Evolutionary conservation across 2,113 vertebrate genomes (phyloP), one percentile per base, ranked within the genome.

Genomic region (Rallus limicola): DNA sequence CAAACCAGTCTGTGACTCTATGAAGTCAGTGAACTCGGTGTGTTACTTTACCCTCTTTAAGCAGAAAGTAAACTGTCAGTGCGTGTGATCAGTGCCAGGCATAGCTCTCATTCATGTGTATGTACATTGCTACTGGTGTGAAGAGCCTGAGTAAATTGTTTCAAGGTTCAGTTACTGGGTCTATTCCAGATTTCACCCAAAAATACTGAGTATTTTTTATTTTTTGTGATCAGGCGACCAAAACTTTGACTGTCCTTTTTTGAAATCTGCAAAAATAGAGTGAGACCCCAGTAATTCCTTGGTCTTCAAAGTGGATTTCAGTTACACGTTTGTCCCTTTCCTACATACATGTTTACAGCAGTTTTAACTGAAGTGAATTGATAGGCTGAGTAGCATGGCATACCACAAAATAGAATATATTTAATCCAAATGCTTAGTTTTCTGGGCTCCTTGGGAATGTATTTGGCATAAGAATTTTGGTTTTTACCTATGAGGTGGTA

Each of bases 51-150:
- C 20, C 44, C 33, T 0, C 0, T 55, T 68, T 81, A 62, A 86
- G 48, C 5, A 31, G 19, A 59, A 62, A 65, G 28, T 72, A 65
- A 83, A 36, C 20, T n/a, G 31, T 69, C 44, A 24, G 44, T 69
- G 12, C 20, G 8, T 6, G 2, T 17, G 10, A 33, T 53, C 48
- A 76, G 1, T 60, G 69, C 56, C 23, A 67, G 67, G 28, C 29
- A 16, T 56, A 60, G 17, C 29, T 69, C n/a, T 69, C 0, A 0
- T 71, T 86, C 9, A 7, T 1, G 0, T 59, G 17, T 48, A 12
- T 1, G 0, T 48, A 8, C 0, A 0, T 28, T 58, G 16, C 48
- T 91, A n/a, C 33, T 69, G 44, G 21, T 19, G 16, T 10, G 17
- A 55, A 44, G 3, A 83, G 33, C 23, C 59, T n/a, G 40, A 59